These are phyloP conservation scores for Xestia c-nigrum DNA, from an alignment of 2,888 invertebrate genomes.

Conservation along the genomic window DNA sequence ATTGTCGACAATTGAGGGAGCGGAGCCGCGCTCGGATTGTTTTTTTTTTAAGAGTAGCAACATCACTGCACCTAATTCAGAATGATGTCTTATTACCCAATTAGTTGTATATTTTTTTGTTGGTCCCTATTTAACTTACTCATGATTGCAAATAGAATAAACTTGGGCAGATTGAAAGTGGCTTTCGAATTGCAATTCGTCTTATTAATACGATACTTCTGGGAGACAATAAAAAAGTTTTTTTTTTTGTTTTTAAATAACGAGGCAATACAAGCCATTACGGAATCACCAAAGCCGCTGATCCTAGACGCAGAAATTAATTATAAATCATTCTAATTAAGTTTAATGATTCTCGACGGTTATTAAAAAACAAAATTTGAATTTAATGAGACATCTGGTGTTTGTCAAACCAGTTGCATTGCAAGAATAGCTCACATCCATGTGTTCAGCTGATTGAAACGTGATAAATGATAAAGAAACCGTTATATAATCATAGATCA, in stretches of 20 bases:
- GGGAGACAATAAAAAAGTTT: not conserved
- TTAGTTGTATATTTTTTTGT: no score
- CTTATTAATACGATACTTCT: not conserved
- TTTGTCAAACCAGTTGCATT: slow-evolving; percentile 26
- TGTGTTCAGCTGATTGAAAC: not conserved
- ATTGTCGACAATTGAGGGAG: not conserved
- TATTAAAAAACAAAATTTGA: not conserved
- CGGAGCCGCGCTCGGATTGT: not conserved
- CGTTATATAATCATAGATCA: not conserved
- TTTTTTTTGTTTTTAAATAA: no score
- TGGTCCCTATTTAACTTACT: no score
- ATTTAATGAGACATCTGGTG: slow-evolving; percentile 26
- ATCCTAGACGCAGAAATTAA: not conserved
- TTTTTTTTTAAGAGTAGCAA: not conserved
- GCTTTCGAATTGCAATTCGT: no score
- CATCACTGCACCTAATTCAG: not conserved
- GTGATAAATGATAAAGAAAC: not conserved
- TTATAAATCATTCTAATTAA: not conserved
- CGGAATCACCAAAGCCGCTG: not conserved
- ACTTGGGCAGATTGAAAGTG: no score
- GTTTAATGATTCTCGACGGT: not conserved
- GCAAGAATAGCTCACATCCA: not conserved
- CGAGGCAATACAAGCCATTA: not conserved
- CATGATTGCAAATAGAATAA: no score
- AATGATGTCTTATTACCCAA: not conserved